Evolutionary conservation across 1,140 invertebrate genomes (phyloP).

Genomic region (Oryzaephilus surinamensis): DNA sequence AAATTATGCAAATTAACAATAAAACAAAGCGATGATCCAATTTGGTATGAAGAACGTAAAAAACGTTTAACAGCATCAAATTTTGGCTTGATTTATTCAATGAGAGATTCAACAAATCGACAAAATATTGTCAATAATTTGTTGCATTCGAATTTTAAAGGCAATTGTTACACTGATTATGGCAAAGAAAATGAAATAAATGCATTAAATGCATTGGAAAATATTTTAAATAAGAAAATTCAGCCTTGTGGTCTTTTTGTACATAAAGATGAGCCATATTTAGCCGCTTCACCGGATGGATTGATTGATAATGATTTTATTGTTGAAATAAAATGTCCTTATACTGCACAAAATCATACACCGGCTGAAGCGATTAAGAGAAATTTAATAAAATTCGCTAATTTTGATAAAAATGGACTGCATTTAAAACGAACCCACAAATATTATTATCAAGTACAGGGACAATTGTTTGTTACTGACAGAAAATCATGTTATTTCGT

Average conservation of each 20-base stretch:
- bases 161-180: too few relatives aligned
- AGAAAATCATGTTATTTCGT: background rate
- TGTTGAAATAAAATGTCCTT: background rate
- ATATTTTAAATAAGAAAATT: too few relatives aligned
- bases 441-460: background rate
- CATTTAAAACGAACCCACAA: background rate
- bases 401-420: background rate
- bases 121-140: too few relatives aligned
- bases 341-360: background rate
- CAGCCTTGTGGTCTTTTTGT: background rate
- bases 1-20: too few relatives aligned
- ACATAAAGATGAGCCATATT: background rate
- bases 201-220: slow-evolving; percentile 12
- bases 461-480: too few relatives aligned
- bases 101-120: too few relatives aligned
- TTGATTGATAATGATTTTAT: background rate
- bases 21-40: too few relatives aligned
- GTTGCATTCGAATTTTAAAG: too few relatives aligned
- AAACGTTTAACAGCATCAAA: too few relatives aligned
- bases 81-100: too few relatives aligned
- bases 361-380: background rate
- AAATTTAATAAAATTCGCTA: background rate
- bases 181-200: slow-evolving; percentile 14
- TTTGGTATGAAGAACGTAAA: too few relatives aligned
- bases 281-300: background rate